Conservation (phyloP, 35 echinoderm and acorn worm species). For the Stichopus chloronotus region DNA sequence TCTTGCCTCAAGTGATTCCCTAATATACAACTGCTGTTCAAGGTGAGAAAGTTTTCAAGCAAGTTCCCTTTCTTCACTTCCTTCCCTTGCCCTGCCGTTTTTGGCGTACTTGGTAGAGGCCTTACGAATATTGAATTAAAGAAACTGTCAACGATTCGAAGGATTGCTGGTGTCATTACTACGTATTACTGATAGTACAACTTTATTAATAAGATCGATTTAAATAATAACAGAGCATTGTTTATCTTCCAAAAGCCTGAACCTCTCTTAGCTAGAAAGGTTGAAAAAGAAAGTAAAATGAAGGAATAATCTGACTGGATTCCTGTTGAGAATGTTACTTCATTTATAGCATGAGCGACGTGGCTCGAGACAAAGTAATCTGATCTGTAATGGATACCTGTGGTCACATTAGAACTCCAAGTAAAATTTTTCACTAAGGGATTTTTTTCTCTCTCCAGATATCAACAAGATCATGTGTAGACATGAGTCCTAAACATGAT, state of each 20-base stretch:
- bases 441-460: slow-evolving; percentile 3
- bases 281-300: background rate
- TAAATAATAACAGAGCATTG: background rate
- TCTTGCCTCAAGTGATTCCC: no score
- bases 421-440: background rate
- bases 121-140: background rate
- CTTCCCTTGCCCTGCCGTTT: background rate
- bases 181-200: background rate
- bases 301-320: background rate
- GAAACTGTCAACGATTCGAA: background rate
- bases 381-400: slow-evolving; percentile 27
- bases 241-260: background rate
- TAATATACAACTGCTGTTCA: no score
- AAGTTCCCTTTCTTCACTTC: background rate
- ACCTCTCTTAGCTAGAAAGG: background rate
- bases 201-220: background rate
- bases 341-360: background rate
- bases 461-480: background rate
- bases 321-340: background rate
- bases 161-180: background rate
- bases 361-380: slow-evolving; percentile 17
- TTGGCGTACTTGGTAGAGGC: background rate
- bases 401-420: background rate
- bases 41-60: no score
- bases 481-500: background rate